These are phyloP conservation scores for Sitta carolinensis DNA, from an alignment of 2,797 vertebrate species.

Conservation along the genomic window DNA sequence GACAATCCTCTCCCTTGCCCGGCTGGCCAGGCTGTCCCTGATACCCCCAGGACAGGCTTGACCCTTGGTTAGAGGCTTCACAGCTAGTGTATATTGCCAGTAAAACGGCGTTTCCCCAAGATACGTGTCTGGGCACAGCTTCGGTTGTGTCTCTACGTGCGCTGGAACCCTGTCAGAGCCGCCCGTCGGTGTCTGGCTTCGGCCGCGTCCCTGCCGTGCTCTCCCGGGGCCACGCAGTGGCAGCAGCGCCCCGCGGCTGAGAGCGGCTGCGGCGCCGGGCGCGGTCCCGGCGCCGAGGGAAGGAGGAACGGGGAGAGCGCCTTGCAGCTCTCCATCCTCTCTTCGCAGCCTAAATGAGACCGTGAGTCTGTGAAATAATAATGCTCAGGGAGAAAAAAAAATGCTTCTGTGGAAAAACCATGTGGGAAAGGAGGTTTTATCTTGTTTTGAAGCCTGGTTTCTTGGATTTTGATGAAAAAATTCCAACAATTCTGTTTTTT, in stretches of 20 bases:
- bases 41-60: not conserved
- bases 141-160: too few species aligned
- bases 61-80: not conserved
- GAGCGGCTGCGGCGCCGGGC: accelerated
- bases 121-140: accelerated
- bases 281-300: accelerated
- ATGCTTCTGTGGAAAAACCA: not conserved
- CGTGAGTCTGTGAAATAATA: not conserved
- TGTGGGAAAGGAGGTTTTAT: not conserved
- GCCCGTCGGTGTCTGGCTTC: accelerated
- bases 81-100: not conserved
- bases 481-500: not conserved
- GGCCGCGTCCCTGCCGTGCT: accelerated
- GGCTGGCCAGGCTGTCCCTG: accelerated
- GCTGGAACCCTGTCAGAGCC: not conserved
- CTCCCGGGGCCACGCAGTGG: not conserved
- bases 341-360: too few species aligned
- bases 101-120: not conserved
- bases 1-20: not conserved
- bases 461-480: not conserved
- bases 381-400: not conserved
- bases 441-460: not conserved
- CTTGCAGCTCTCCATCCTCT: too few species aligned
- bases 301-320: too few species aligned
- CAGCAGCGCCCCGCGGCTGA: not conserved